phyloP scores from a whole-genome alignment of 2,888 invertebrate genomes.

The Harpagoxenus sublaevis region DNA sequence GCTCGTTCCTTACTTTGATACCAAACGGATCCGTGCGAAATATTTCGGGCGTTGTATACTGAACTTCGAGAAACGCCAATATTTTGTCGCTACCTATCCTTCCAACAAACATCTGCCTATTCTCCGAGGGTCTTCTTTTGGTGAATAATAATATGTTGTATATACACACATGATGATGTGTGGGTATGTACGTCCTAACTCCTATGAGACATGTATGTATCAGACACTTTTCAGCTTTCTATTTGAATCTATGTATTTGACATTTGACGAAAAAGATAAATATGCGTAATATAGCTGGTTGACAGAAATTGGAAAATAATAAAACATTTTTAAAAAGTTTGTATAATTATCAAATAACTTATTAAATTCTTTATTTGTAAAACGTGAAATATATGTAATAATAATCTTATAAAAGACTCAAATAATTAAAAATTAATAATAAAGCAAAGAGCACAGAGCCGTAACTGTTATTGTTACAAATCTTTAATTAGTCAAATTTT shows the following conservation, averaged over 20 bases:
- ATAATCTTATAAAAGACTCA: too few relatives aligned
- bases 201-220: neutral
- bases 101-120: slow-evolving; percentile 4
- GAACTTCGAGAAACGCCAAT: neutral
- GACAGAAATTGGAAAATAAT: neutral
- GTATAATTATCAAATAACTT: neutral
- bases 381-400: neutral
- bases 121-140: neutral
- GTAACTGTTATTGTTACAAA: too few relatives aligned
- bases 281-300: neutral
- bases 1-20: neutral
- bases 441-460: too few relatives aligned
- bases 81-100: neutral
- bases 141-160: slow-evolving; percentile 1
- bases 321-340: neutral
- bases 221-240: neutral
- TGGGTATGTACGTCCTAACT: neutral
- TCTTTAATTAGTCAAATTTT: too few relatives aligned
- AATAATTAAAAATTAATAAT: too few relatives aligned
- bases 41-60: neutral
- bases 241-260: neutral
- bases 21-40: neutral
- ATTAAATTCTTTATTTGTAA: neutral
- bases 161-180: neutral
- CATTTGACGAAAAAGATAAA: neutral